Percentiles rank a stretch among this genome's conserved stretches.
phyloP scores from a whole-genome alignment of 2,888 invertebrate genomes.

The Hemithea aestivaria region DNA sequence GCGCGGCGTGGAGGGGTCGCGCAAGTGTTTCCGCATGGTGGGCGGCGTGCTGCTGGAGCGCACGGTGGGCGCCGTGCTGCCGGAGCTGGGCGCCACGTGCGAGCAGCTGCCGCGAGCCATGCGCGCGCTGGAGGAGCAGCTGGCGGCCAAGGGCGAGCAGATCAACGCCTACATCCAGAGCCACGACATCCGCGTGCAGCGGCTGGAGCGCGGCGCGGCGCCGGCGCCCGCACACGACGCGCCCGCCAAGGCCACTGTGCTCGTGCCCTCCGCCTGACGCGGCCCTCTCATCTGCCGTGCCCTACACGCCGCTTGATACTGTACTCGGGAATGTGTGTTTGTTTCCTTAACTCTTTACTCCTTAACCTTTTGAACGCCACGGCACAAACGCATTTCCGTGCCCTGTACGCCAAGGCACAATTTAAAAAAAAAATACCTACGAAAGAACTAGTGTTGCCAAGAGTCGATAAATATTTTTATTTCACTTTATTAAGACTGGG shows the following conservation, averaged over 20 bases:
- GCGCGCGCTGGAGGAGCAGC: conserved; percentile 87
- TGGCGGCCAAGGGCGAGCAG: conserved; percentile 91
- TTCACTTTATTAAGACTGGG: no score
- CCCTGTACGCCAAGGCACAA: no score
- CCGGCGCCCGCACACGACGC: conserved; percentile 25
- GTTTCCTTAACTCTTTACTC: no score
- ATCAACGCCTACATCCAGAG: conserved; percentile 95
- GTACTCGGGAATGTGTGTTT: no score
- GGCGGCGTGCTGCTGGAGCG: conserved; percentile 96
- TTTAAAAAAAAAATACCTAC: no score
- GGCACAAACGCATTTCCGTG: no score
- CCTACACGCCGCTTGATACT: no score
- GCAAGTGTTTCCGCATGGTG: conserved; percentile 95
- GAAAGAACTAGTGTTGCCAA: no score
- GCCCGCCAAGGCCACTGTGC: conserved; percentile 73
- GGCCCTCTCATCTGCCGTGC: no score
- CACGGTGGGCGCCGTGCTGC: conserved; percentile 94
- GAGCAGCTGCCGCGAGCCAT: conserved; percentile 90
- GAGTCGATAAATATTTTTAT: no score
- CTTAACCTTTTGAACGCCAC: no score
- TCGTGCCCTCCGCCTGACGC: conserved; percentile 69
- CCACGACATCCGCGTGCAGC: conserved; percentile 90
- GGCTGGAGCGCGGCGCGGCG: conserved; percentile 35
- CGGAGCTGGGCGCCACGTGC: conserved; percentile 88
- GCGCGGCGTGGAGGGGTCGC: conserved; percentile 87